Evolutionary conservation across 2,888 invertebrate species (phyloP).

Genomic region (Ligdia adustata): DNA sequence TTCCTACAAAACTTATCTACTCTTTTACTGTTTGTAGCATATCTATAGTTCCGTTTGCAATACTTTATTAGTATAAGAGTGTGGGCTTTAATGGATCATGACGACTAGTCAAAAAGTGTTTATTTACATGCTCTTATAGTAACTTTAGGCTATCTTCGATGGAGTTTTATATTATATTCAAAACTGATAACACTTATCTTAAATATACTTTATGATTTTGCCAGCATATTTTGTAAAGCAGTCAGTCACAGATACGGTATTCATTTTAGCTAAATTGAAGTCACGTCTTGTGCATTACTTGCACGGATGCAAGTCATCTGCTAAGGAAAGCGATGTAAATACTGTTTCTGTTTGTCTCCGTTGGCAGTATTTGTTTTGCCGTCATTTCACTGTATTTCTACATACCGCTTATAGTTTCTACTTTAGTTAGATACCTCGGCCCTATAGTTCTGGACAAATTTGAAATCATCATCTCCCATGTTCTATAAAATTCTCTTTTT

Average conservation of each 20-base stretch:
- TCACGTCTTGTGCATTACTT: slow-evolving; percentile 62
- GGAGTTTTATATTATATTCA: too few relatives aligned
- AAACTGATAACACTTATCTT: too few relatives aligned
- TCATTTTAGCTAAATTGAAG: slow-evolving; percentile 49
- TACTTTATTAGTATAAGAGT: neutral
- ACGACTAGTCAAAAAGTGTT: slow-evolving; percentile 10
- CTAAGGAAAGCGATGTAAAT: slow-evolving; percentile 39
- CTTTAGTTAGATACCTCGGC: too few relatives aligned
- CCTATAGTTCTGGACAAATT: too few relatives aligned
- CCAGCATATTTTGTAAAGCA: too few relatives aligned
- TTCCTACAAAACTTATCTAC: too few relatives aligned
- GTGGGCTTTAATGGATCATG: slow-evolving; percentile 12
- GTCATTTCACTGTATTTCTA: slow-evolving; percentile 24
- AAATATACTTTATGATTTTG: too few relatives aligned
- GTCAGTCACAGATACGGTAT: too few relatives aligned
- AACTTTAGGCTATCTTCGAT: slow-evolving; percentile 5
- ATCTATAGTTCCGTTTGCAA: neutral
- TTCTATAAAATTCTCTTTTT: too few relatives aligned
- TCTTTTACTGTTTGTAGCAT: neutral
- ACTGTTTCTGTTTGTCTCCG: slow-evolving; percentile 42
- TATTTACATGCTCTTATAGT: slow-evolving; percentile 12
- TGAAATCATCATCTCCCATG: too few relatives aligned
- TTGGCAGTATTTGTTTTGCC: slow-evolving; percentile 31
- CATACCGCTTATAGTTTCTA: too few relatives aligned
- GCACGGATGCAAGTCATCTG: slow-evolving; percentile 46